Evolutionary conservation across 2,888 invertebrate species (phyloP), one percentile per base, ranked within the genome.

Genomic region (Eristalis arbustorum): DNA sequence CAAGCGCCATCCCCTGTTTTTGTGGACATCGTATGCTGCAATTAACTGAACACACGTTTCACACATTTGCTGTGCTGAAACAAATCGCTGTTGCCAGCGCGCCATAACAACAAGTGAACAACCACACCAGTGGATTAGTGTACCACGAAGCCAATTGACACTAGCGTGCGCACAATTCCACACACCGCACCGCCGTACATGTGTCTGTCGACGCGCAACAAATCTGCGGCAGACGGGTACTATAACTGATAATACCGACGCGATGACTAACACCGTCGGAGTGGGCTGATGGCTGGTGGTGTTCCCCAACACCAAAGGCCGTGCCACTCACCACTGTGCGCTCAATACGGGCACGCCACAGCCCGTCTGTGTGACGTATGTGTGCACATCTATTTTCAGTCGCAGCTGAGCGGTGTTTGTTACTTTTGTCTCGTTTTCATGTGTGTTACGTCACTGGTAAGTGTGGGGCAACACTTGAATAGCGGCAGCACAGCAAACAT

Each of bases 381-480:
- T 69, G 74, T 74, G 66, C 56, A 66, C 63, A 64, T 37, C 18
- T 59, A 62, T 31, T 66, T 67, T 68, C 66, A 59, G 59, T 25
- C 3, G 18, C 66, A 59, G 59, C 59, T 13, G 18, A 10, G 18
- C 8, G 18, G 18, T 49, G 49, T 18, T 4, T 49, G 49, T 49
- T 66, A 63, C 57, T 66, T 68, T 68, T 28, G 31, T 37, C 62
- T 37, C 61, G 37, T 64, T 64, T 14, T 68, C 42, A 42, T 66
- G 64, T 63, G 67, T 76, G 62, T 73, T 80, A 84, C 84, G 84
- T 78, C 84, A 84, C 66, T 75, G 59, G 63, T 82, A 67, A 82
- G 72, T 82, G 77, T 73, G 62, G 76, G 63, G 63, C 40, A 66
- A 71, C 49, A 71, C 49, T 37, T 40, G 40, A 69, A 37, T 40